Evolutionary conservation across 2,113 vertebrate genomes (phyloP).

Genomic region (Micromys minutus): DNA sequence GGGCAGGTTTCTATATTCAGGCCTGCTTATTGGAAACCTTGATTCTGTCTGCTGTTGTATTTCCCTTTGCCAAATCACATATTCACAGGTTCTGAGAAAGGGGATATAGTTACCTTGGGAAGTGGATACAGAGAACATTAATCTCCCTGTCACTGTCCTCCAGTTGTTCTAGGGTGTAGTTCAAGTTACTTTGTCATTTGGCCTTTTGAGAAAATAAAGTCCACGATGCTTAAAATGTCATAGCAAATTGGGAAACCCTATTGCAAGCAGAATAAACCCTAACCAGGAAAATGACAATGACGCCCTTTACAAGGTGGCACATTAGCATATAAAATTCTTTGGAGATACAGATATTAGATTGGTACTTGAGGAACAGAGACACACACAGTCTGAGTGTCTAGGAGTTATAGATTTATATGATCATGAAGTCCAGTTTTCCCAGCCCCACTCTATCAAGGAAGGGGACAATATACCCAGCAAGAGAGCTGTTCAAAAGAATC

Average conservation of each 20-base stretch:
- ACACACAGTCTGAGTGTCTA: not conserved
- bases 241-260: not conserved
- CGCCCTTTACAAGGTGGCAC: not conserved
- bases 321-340: slow-evolving; percentile 1
- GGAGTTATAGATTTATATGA: not conserved
- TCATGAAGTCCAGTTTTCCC: not conserved
- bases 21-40: not conserved
- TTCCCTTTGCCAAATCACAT: not conserved
- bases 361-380: not conserved
- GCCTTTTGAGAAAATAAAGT: slow-evolving; percentile 22
- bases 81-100: not conserved
- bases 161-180: not conserved
- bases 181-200: slow-evolving; percentile 13
- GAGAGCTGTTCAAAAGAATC: not conserved
- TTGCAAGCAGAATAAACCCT: not conserved
- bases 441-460: not conserved
- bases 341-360: not conserved
- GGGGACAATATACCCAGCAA: not conserved
- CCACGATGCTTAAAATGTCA: not conserved
- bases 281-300: not conserved
- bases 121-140: not conserved
- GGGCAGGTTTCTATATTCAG: not conserved
- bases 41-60: not conserved
- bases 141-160: not conserved
- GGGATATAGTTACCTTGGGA: not conserved